Conservation (phyloP, 1,140 invertebrate genomes). For the Venustaconcha ellipsiformis region DNA sequence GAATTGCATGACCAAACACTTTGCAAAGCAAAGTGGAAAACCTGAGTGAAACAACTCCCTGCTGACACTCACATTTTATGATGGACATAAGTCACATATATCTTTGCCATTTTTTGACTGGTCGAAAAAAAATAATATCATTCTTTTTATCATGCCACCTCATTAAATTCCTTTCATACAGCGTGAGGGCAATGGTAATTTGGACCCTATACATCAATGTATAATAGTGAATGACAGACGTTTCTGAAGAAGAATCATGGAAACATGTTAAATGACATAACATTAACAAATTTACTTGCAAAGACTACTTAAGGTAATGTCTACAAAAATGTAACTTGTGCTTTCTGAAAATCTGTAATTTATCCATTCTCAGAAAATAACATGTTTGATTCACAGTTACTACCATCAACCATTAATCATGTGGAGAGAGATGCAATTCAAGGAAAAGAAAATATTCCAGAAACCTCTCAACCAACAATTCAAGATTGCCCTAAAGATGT, state of each 20-base stretch:
- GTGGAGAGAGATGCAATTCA: no score
- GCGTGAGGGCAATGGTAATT: slow-evolving; percentile 33
- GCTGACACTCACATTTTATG: slow-evolving; percentile 42
- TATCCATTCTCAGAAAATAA: no score
- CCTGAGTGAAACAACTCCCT: no score
- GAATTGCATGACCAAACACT: slow-evolving; percentile 68
- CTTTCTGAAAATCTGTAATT: no score
- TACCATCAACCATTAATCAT: no score
- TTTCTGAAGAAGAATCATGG: slow-evolving; percentile 2
- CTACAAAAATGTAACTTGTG: no score
- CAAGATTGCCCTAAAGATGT: no score
- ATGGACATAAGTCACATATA: slow-evolving; percentile 64
- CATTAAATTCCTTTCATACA: slow-evolving; percentile 41
- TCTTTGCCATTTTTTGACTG: slow-evolving; percentile 21
- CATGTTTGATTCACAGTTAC: no score
- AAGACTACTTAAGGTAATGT: neutral
- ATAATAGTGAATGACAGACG: slow-evolving; percentile 15
- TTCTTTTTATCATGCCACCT: slow-evolving; percentile 40
- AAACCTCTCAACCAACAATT: no score
- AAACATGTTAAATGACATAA: slow-evolving; percentile 13
- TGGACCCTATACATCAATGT: slow-evolving; percentile 34
- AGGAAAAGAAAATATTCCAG: no score
- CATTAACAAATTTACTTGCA: slow-evolving; percentile 2
- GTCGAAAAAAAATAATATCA: slow-evolving; percentile 29
- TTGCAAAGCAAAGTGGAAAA: slow-evolving; percentile 32